A percentile compares a stretch with the other conserved stretches of the same genome.
phyloP scores from a whole-genome alignment of 2,113 vertebrate species.

The Puma concolor region DNA sequence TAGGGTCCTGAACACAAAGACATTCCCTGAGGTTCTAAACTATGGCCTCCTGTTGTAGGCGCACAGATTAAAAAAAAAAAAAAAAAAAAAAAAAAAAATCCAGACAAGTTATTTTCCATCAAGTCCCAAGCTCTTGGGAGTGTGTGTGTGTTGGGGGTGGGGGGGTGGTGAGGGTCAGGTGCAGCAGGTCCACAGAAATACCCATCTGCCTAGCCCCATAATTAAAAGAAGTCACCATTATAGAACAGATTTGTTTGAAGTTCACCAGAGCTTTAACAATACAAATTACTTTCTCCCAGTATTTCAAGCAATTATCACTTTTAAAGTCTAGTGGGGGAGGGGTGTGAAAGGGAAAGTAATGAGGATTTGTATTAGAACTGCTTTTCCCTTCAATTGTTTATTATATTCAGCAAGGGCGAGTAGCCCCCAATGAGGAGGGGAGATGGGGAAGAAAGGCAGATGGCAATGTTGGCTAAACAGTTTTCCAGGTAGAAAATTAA shows the following conservation, averaged over 20 bases:
- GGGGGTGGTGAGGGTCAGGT: neutral
- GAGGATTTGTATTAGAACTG: slow-evolving; percentile 85
- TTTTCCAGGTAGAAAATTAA: slow-evolving; percentile 83
- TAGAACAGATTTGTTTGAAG: slow-evolving; percentile 63
- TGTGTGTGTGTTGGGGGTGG: no score
- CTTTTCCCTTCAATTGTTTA: slow-evolving; percentile 87
- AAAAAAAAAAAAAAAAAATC: neutral
- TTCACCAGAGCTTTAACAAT: slow-evolving; percentile 21
- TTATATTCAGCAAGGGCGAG: slow-evolving; percentile 87
- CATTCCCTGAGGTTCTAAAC: neutral
- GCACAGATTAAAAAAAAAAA: neutral
- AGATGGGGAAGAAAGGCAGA: neutral
- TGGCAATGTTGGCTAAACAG: slow-evolving; percentile 73
- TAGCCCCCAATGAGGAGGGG: slow-evolving; percentile 83
- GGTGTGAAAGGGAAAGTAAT: slow-evolving; percentile 71
- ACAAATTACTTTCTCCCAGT: slow-evolving; percentile 78
- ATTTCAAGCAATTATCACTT: slow-evolving; percentile 90
- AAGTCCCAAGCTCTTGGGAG: neutral
- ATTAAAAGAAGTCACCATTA: slow-evolving; percentile 40
- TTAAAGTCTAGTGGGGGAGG: slow-evolving; percentile 76
- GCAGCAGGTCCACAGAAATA: neutral
- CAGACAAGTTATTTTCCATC: neutral
- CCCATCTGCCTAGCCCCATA: neutral
- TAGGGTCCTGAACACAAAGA: neutral
- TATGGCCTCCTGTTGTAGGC: neutral